phyloP scores from a whole-genome alignment of 2,113 vertebrate genomes.

The Burhinus oedicnemus region DNA sequence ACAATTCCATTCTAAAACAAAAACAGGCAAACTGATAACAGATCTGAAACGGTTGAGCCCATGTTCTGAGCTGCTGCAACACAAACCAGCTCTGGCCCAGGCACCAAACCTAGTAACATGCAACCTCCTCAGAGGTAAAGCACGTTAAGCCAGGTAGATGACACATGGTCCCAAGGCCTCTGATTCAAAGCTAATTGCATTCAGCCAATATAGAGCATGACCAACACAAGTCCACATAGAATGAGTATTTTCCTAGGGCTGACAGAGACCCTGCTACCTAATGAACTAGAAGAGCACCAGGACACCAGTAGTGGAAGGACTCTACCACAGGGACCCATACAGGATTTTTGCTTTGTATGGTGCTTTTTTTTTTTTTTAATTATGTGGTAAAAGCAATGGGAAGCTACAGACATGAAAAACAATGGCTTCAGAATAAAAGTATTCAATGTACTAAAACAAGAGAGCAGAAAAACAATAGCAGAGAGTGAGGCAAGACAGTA shows the following conservation, averaged over 20 bases:
- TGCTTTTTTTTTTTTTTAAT: background rate
- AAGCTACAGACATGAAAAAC: background rate
- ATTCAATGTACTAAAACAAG: background rate
- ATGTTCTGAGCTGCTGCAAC: background rate
- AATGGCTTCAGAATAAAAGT: background rate
- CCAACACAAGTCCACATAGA: background rate
- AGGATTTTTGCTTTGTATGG: background rate
- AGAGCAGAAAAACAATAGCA: background rate
- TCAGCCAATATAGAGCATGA: background rate
- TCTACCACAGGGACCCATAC: background rate
- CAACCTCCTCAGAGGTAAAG: background rate
- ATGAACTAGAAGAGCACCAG: background rate
- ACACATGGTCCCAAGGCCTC: background rate
- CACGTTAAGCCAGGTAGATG: fast-evolving
- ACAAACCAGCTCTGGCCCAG: background rate
- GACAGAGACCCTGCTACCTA: background rate
- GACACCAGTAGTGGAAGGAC: background rate
- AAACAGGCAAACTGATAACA: background rate
- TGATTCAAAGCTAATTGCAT: background rate
- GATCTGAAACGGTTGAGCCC: background rate
- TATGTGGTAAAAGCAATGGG: background rate
- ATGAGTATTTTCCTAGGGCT: background rate
- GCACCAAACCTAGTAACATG: background rate
- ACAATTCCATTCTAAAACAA: background rate
- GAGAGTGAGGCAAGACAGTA: background rate